Evolutionary conservation across 2,113 vertebrate species (phyloP).

Genomic region (Rhabdornis inornatus): DNA sequence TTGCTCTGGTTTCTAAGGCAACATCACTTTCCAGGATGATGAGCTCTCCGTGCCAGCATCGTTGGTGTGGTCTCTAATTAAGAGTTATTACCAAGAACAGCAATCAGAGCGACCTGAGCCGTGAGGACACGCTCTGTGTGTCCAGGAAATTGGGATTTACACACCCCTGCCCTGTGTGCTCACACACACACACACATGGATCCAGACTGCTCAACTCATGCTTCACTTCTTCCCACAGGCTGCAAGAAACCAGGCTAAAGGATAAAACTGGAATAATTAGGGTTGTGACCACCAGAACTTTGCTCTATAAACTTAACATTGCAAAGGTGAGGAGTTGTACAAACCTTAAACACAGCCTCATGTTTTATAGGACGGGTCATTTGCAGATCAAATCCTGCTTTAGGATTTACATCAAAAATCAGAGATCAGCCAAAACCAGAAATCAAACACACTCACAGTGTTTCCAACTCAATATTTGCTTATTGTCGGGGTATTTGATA

Average conservation of each 20-base stretch:
- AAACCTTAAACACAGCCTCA: fast-evolving
- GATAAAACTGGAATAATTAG: not conserved
- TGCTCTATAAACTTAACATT: too few species aligned
- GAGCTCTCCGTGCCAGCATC: conserved; percentile 60
- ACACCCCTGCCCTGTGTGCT: not conserved
- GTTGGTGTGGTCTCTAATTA: conserved; percentile 18
- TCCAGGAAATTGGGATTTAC: not conserved
- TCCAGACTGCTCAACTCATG: fast-evolving
- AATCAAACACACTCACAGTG: not conserved
- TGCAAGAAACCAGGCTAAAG: not conserved
- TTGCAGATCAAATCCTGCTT: not conserved
- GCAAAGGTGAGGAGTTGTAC: not conserved
- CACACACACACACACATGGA: not conserved
- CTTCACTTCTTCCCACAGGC: not conserved
- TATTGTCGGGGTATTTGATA: not conserved
- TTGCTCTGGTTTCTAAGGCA: conserved; percentile 75
- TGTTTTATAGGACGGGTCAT: not conserved
- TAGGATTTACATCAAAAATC: not conserved
- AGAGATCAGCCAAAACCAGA: not conserved
- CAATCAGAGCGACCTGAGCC: not conserved
- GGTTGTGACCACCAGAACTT: not conserved
- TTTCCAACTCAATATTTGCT: not conserved
- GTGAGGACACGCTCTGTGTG: not conserved
- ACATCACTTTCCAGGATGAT: conserved; percentile 73
- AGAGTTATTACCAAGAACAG: not conserved